Base-by-base conservation (phyloP, 2,797 vertebrate species). In the Sebastes itinus region DNA sequence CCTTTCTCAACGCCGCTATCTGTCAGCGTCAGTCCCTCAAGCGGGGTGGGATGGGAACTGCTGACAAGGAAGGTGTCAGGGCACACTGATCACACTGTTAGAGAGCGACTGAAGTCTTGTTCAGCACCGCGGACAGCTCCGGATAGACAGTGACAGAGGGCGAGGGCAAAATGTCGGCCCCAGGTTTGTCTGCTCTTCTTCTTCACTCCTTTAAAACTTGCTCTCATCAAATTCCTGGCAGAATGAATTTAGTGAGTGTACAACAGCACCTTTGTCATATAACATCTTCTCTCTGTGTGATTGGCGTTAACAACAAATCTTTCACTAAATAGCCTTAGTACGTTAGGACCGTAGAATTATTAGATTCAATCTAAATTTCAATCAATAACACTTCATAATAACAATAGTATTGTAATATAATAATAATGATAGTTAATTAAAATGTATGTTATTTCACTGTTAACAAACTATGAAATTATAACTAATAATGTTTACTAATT, bases 31-130 rank as follows among this genome's bases (percentile, higher is more conserved):
- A 88, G 89, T 92, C 88, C 89, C 91, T 93, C 82, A 82, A 91
- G 88, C 79, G 20, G 81, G 84, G 65, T 72, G 80, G 70, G 80
- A 88, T 75, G 86, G 90, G 90, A 94, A 91, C 83, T 92, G 92
- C 93, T 95, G 94, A 95, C 90, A 93, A 88, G 91, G 87, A 87
- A 88, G 92, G 91, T 93, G 93, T 92, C 93, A 94, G 92, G 82
- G 82, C 89, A 77, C 82, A 87, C 88, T 80, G 89, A 92, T 90
- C 87, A 90, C 87, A 58, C 84, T 82, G 89, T 90, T 85, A 81
- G 85, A 75, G 87, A 78, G 20, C 55, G 61, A 81, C 76, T 85
- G 75, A 89, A 86, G 87, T 84, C 84, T 81, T 91, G 89, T 93
- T 92, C 92, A 93, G 91, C 81, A 92, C 92, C 83, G 5, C 16